A percentile compares a stretch with the other conserved stretches of the same genome.
These are phyloP conservation scores for Raja brachyura DNA, from an alignment of 2,113 vertebrate species.

Conservation along the genomic window DNA sequence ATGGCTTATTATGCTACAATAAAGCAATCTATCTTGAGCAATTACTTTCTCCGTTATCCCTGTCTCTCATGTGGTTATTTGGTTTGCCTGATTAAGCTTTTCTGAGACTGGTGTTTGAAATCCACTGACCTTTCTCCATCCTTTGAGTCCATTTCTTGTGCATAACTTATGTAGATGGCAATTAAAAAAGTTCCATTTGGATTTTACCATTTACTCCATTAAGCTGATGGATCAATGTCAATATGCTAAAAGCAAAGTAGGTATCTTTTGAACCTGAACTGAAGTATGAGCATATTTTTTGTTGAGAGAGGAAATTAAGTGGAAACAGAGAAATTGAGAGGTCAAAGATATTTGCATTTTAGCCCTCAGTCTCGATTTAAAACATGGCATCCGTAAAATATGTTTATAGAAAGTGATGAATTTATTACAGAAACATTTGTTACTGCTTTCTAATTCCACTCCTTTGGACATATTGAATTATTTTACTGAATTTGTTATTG, in stretches of 20 bases:
- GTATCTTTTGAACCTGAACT: not conserved
- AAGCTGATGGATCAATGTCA: not conserved
- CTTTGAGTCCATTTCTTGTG: not conserved
- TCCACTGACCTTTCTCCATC: constrained; percentile 13
- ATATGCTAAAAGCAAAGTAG: not conserved
- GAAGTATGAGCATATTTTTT: not conserved
- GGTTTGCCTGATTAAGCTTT: constrained; percentile 33
- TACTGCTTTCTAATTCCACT: not conserved
- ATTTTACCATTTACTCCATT: not conserved
- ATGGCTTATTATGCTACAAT: constrained; percentile 22
- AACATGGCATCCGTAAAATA: not conserved
- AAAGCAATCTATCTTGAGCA: constrained; percentile 12
- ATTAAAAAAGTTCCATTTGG: not conserved
- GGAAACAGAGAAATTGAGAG: not conserved
- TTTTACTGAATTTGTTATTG: not conserved
- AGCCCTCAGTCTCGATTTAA: not conserved
- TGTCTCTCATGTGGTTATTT: not conserved
- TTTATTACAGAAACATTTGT: not conserved
- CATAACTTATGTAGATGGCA: not conserved
- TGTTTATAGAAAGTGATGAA: not conserved
- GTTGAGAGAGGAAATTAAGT: not conserved
- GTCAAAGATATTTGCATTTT: not conserved
- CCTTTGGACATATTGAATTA: too few relatives aligned
- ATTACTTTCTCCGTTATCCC: constrained; percentile 28
- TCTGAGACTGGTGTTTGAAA: constrained; percentile 11